Base-by-base conservation (phyloP, 2,888 invertebrate genomes). In the Nomada lathburiana region DNA sequence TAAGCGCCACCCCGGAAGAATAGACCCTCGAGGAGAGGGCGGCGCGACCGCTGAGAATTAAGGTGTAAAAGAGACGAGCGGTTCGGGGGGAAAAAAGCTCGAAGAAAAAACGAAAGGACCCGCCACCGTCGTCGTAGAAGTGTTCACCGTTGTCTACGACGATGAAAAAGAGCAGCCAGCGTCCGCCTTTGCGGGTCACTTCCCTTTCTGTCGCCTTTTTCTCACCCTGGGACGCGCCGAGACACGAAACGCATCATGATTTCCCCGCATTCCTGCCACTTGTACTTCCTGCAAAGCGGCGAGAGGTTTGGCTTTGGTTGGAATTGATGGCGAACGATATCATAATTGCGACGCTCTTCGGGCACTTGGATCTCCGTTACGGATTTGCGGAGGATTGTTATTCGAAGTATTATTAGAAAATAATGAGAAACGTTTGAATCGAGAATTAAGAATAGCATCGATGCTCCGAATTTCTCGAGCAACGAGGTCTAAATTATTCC, bases 1-100 rank as follows among this genome's bases (percentile, higher is more conserved):
- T 91, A 91, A 91, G 89, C 90, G 89, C 83, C 90, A 90, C 86
- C 87, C 88, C 82, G 80, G 88, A 90, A 90, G 90, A 91, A 91
- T 90, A 83, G 88, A 63, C 75, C 70, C 76, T 67, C 52, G 53
- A 59, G 53, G 42, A 16, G 79, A 80, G 71, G 57, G 62, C 55
- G 52, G 55, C 65, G 42, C 67, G 42, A 70, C 53, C 79, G n/a
- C 59, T 10, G 79, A 65, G 60, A 80, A 76, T 80, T 73, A 73
- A 76, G 71, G 84, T 76, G 80, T 64, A 76, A 82, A 82, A 74
- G 81, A 67, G 76, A 68, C 55, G 71, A 72, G 53, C 53, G 53
- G 69, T 23, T 42, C n/a, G 26, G 44, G 29, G 70, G 42, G 26
- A 75, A 59, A 47, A 59, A 47, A 42, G 53, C 52, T 68, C 26